Base-by-base conservation (phyloP, 2,113 vertebrate genomes). In the Motacilla tschutschensis region DNA sequence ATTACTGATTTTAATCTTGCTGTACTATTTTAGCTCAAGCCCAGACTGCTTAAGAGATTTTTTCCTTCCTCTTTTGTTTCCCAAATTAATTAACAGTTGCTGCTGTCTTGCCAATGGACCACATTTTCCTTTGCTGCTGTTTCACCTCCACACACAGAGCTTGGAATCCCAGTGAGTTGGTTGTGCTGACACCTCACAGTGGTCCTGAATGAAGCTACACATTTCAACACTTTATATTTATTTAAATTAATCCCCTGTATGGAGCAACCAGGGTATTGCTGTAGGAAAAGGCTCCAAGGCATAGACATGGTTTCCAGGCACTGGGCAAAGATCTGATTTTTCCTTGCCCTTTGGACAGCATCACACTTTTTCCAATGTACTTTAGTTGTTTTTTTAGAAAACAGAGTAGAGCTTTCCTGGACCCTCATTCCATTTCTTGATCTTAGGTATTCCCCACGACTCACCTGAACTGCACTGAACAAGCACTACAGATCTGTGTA, bases 1-100 rank as follows among this genome's bases (percentile, higher is more conserved):
- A 80, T 51, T 81, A 60, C 74, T 62, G 70, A 92, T 92, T 91
- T 90, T 81, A 76, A 92, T 89, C 83, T 94, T 73, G 11, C 40
- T 76, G 55, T 72, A 70, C 55, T 65, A 84, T 89, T 91, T 92
- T 55, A 92, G 78, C 59, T 85, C 36, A 25, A 82, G 72, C 38
- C 69, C 67, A 85, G 76, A 48, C 28, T 76, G 51, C 51, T 55
- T 25, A 72, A 62, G 44, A 88, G 35, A 8, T n/a, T 59, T 29
- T 86, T 78, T 47, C 85, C 89, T 83, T 38, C 44, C 43, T 77
- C 75, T 90, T 75, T 77, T 74, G 33, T 67, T 85, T 70, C 90
- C 92, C 38, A 83, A 91, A 81, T 73, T 91, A 86, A 80, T 75
- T 93, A 58, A 57, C 76, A 53, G 41, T 17, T 50, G 64, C 44